Evolutionary conservation across 2,888 invertebrate genomes (phyloP), one percentile per base, ranked within the genome.

Genomic region (Schrankia costaestrigalis): DNA sequence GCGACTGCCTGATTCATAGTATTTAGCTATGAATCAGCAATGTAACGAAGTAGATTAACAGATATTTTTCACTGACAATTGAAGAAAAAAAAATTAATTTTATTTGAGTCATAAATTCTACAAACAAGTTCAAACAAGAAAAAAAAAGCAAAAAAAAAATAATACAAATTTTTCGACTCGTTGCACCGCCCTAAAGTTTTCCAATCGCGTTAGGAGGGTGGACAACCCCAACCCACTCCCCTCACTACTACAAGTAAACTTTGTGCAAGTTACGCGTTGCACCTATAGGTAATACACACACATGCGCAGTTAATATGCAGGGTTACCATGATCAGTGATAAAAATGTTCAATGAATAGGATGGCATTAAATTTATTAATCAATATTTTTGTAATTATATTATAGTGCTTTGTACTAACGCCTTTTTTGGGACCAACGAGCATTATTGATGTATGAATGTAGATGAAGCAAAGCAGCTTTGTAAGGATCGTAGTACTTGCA

Each of bases 101-200:
- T n/a, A n/a, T n/a, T n/a, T n/a, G n/a, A n/a, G n/a, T n/a, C n/a
- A n/a, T n/a, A n/a, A n/a, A n/a, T n/a, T n/a, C n/a, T n/a, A n/a
- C n/a, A n/a, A n/a, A n/a, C n/a, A n/a, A n/a, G n/a, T n/a, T n/a
- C n/a, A 45, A 57, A 56, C 46, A 56, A 54, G 15, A n/a, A 30
- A 19, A 14, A 11, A 24, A 18, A 15, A 17, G 35, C 39, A 42
- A 41, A 35, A 11, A 35, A 40, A 41, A 13, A 30, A 32, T 6
- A 35, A 41, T 39, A 46, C 49, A 42, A 51, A 34, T 10, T 61
- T 52, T 58, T 40, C 46, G 47, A 47, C 52, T 41, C 35, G 34
- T 56, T 52, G 68, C 69, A 63, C 83, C 61, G 60, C 84, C 69
- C 84, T 83, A 76, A 38, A 62, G 63, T 63, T 71, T 63, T 62